Conservation (phyloP, 1,140 invertebrate species). For the Araneus ventricosus region DNA sequence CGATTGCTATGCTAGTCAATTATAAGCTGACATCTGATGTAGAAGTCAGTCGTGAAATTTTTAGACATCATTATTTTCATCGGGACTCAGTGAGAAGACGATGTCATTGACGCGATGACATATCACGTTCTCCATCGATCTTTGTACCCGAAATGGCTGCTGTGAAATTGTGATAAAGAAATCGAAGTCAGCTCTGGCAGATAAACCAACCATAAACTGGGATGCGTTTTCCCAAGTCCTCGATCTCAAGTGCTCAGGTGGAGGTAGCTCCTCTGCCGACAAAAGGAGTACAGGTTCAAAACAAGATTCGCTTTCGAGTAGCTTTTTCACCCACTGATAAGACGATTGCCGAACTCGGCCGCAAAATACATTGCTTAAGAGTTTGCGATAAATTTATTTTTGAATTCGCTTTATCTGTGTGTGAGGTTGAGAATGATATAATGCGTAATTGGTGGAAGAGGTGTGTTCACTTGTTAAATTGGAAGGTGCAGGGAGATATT, state of each 20-base stretch:
- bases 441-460: not conserved
- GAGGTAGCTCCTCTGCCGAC: constrained; percentile 6
- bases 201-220: not conserved
- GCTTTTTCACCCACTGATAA: not conserved
- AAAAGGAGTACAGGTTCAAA: constrained; percentile 25
- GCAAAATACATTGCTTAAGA: constrained; percentile 1
- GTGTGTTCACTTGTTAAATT: not conserved
- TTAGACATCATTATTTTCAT: not conserved
- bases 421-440: not conserved
- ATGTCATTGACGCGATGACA: not conserved
- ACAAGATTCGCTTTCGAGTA: constrained; percentile 6
- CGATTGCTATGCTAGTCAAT: too few relatives aligned
- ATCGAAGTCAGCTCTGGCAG: constrained; percentile 16
- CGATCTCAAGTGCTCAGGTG: constrained; percentile 9
- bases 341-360: not conserved
- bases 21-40: too few relatives aligned
- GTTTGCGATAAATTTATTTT: constrained; percentile 9
- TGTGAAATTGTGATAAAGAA: not conserved
- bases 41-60: too few relatives aligned
- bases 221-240: constrained; percentile 19
- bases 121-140: not conserved
- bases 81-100: not conserved
- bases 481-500: too few relatives aligned
- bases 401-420: not conserved
- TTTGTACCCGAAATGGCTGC: not conserved